Evolutionary conservation across 1,140 invertebrate genomes (phyloP).

Genomic region (Musca vetustissima): DNA sequence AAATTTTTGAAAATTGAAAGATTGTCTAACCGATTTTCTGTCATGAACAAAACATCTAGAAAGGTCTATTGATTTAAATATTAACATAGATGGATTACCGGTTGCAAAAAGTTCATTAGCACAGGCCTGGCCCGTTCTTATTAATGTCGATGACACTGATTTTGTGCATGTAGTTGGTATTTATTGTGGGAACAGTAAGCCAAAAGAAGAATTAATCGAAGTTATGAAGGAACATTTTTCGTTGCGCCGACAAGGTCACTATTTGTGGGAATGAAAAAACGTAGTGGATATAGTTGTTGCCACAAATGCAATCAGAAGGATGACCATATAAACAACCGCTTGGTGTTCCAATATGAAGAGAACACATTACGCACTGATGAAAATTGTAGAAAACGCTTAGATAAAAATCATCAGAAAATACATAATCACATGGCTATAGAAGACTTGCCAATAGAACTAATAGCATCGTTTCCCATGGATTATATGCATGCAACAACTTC

Average conservation of each 20-base stretch:
- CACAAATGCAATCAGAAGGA: slow-evolving; percentile 17
- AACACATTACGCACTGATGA: slow-evolving; percentile 8
- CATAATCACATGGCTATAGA: neutral
- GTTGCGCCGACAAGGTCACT: slow-evolving; percentile 15
- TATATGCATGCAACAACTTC: slow-evolving; percentile 9
- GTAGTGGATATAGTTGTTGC: slow-evolving; percentile 18
- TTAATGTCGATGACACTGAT: neutral
- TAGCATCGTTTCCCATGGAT: slow-evolving; percentile 4
- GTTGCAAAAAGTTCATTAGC: slow-evolving; percentile 6
- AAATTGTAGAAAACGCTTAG: slow-evolving; percentile 9
- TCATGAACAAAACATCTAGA: too few relatives aligned
- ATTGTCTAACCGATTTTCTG: too few relatives aligned
- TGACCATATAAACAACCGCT: slow-evolving; percentile 4
- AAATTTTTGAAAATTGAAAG: too few relatives aligned
- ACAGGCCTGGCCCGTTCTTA: neutral
- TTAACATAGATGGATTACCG: too few relatives aligned
- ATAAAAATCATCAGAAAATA: slow-evolving; percentile 20
- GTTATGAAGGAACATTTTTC: slow-evolving; percentile 2
- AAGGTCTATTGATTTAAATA: too few relatives aligned
- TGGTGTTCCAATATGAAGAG: slow-evolving; percentile 12
- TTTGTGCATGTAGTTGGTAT: too few relatives aligned
- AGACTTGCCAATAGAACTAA: slow-evolving; percentile 10
- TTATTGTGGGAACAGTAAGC: too few relatives aligned
- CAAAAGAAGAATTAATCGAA: neutral
- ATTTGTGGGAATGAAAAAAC: slow-evolving; percentile 14